Evolutionary conservation across 2,113 vertebrate species (phyloP), one percentile per base, ranked within the genome.

Genomic region (Mohoua ochrocephala): DNA sequence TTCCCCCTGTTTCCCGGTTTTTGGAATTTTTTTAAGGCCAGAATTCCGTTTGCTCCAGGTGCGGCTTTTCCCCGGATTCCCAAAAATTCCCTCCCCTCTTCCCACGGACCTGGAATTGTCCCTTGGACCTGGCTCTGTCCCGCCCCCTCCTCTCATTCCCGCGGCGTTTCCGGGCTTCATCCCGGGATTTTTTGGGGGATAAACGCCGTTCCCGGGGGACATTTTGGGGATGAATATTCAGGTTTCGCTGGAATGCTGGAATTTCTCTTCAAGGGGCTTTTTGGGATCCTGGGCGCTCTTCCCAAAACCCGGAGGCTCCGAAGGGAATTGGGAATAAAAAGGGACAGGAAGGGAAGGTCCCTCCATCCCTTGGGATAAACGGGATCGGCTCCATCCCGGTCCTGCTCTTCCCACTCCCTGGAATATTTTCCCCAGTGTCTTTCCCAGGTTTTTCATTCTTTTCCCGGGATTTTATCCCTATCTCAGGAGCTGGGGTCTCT

Each of bases 1-100:
- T 35, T 19, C 3, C 6, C 10, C 15, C 9, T 11, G 8, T 60
- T 16, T 60, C 21, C 12, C 35, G 8, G 3, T 3, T 15, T 6
- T 44, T 0, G 4, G 56, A 2, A 5, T 30, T 71, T 39, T 57
- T 13, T 9, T 10, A 20, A 9, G 1, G 2, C 4, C 45, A 26
- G 11, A 52, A n/a, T 57, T 14, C 1, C 17, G 15, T 17, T 41
- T 7, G 13, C 35, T 33, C 20, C 53, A 1, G 15, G 14, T 1
- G 45, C 1, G 10, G 44, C 19, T 27, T 53, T 76, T 41, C 23
- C 61, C 56, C 1, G 37, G 21, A 45, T 57, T 28, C 70, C 71
- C 71, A 3, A 11, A 53, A 57, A 56, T n/a, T 15, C 52, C 70
- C 4, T 5, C 33, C 16, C 37, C 26, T 11, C 42, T 76, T 59